Evolutionary conservation across 2,113 vertebrate genomes (phyloP), one percentile per base, ranked within the genome.

Genomic region (Tyto alba): DNA sequence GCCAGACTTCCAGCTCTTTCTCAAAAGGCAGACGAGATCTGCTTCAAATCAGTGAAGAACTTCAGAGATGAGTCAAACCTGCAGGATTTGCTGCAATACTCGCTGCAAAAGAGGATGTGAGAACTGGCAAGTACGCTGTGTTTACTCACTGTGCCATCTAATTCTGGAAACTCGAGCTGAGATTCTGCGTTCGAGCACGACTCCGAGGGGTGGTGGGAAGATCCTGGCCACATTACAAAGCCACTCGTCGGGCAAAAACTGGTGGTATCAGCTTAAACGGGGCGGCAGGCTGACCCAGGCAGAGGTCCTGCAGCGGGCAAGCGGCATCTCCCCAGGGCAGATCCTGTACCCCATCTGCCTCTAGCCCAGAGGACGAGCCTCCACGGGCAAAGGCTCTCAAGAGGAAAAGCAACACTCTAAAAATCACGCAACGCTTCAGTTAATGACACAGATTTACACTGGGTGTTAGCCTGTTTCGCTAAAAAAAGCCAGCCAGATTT

Each of bases 51-150:
- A 80, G 85, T 6, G 83, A 90, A 94, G 64, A 93, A 95, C 83
- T 95, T 84, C 16, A 1, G 76, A 90, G 88, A 95, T 96, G 96
- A 96, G 91, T 96, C 96, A 96, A 95, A 76, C 81, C 93, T 96
- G 94, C 96, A 96, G 95, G 96, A 96, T 94, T 95, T 96, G 92
- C 96, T 93, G 89, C 95, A 96, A 96, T 89, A 95, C 66, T 90
- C n/a, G 57, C 91, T 95, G 94, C 93, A 96, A 95, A 96, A 97
- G 95, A 96, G 94, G 95, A 97, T 96, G 96, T 96, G 96, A 96
- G 96, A 95, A 95, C 94, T 95, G 94, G 91, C 94, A 93, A 94
- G 92, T 74, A 93, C 87, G 43, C 90, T 76, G 62, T 80, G 88
- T 93, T 93, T 93, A 94, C 94, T 93, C 90, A 93, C 80, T 88